Percentiles rank a stretch among this genome's conserved stretches.
phyloP scores from a whole-genome alignment of 2,113 vertebrate species.

The Mus musculus region GRCm39 chr1:53224501-53225000 shows the following conservation, averaged over 20 bases:
- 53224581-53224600: slow-evolving; percentile 31
- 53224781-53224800: not conserved
- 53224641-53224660: slow-evolving; percentile 20
- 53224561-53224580: slow-evolving; percentile 18
- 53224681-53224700: slow-evolving; percentile 35
- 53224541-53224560: not conserved
- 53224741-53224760: no score
- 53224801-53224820: not conserved
- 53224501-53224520: slow-evolving; percentile 38
- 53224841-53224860: not conserved
- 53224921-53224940: not conserved
- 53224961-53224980: not conserved
- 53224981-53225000: not conserved
- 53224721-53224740: not conserved
- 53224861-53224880: not conserved
- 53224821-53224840: not conserved
- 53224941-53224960: not conserved
- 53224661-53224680: not conserved
- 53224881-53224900: not conserved
- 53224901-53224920: not conserved
- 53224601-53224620: slow-evolving; percentile 33
- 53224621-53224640: slow-evolving; percentile 24
- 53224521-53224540: not conserved
- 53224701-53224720: not conserved
- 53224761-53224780: not conserved